Base-by-base conservation (phyloP, 2,113 vertebrate genomes). In the Limanda limanda region DNA sequence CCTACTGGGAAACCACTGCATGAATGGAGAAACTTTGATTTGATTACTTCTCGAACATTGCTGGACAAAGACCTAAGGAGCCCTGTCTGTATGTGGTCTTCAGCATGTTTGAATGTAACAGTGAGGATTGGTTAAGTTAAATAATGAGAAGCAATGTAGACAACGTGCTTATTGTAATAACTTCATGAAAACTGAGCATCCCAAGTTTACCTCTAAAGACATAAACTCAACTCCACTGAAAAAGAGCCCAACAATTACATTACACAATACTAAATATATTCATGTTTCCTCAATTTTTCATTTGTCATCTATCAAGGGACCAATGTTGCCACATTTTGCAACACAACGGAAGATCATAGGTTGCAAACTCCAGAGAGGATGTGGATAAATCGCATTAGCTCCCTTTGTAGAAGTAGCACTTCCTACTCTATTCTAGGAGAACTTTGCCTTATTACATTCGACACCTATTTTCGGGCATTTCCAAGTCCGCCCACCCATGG, bases 401-500 rank as follows among this genome's bases (percentile, higher is more conserved):
- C 57, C 76, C 58, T 84, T 81, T 82, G 56, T 77, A 79, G 83
- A 88, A 89, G 91, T 93, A 88, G 79, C 84, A 92, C 89, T 94
- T 95, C 92, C 90, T 89, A 88, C 92, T 95, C 94, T 93, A 93
- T 94, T 95, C 92, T 89, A 92, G 95, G 91, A 92, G 89, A 89
- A 90, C 92, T 86, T 89, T 88, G 71, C 73, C 91, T 94, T 94
- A 95, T 94, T 94, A 93, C 89, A 91, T 94, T 89, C 90, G 83
- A 93, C 89, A 96, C 94, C 95, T 95, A 95, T 87, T 96, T 94
- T 85, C 91, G 94, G 92, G 94, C 88, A 83, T 90, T 92, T 95
- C 93, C 90, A 93, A 94, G 91, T 92, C 92, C 92, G 86, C 93
- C 95, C 92, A 94, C 92, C 89, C 86, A 88, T 59, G 2, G 80